Percentiles rank a stretch among this genome's conserved stretches.
Evolutionary conservation across 2,113 vertebrate genomes (phyloP).

Genomic region (Silurus meridionalis): DNA sequence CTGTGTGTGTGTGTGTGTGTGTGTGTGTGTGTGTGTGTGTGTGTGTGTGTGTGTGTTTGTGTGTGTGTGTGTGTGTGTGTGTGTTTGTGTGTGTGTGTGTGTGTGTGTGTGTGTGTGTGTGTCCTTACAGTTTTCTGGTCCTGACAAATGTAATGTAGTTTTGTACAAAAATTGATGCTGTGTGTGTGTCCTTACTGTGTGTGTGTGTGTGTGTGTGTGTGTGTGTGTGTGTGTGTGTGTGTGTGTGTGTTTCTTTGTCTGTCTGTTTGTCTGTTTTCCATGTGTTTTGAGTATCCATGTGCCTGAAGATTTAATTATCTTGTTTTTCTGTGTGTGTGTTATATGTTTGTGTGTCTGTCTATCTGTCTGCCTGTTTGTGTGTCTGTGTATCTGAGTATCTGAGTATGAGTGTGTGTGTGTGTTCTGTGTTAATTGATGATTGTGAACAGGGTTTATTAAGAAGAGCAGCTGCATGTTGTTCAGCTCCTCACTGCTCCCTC

Average conservation of each 20-base stretch:
- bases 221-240: too few species aligned
- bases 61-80: too few species aligned
- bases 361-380: not conserved
- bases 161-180: too few species aligned
- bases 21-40: too few species aligned
- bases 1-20: too few species aligned
- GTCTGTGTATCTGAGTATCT: not conserved
- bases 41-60: too few species aligned
- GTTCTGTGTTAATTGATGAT: conserved; percentile 12
- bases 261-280: too few species aligned
- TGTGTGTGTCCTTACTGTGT: too few species aligned
- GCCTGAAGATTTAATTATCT: too few species aligned
- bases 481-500: not conserved
- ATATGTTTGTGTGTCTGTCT: not conserved
- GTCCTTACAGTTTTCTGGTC: not conserved
- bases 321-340: not conserved
- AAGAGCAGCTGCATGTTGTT: not conserved
- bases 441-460: not conserved
- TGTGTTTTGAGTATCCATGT: not conserved
- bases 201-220: too few species aligned
- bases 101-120: not conserved
- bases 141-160: not conserved
- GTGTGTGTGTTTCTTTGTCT: too few species aligned
- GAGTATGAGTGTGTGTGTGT: not conserved
- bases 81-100: not conserved